Percentiles rank a stretch among this genome's conserved stretches.
phyloP scores from a whole-genome alignment of 2,797 vertebrate species.

The Betta splendens region DNA sequence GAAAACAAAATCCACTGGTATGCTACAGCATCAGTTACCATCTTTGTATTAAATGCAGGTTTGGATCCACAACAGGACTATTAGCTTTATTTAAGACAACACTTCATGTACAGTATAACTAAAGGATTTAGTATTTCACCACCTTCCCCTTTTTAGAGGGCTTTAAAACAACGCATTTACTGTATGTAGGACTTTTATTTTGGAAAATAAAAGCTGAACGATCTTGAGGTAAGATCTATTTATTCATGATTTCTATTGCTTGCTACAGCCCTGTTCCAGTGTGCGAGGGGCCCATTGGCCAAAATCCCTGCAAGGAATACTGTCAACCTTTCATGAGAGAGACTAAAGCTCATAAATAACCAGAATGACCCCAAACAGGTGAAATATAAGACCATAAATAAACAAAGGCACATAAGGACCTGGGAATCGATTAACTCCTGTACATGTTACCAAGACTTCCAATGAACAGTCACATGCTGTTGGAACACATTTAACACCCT shows the following conservation, averaged over 20 bases:
- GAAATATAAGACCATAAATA: too few relatives aligned
- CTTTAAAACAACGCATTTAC: constrained; percentile 14
- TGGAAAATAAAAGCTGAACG: constrained; percentile 2
- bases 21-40: constrained; percentile 17
- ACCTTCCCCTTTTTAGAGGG: background rate
- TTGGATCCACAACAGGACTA: constrained; percentile 6
- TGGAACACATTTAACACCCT: background rate
- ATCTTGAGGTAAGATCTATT: background rate
- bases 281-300: too few relatives aligned
- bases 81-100: constrained; percentile 8
- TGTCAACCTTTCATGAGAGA: too few relatives aligned
- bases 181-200: background rate
- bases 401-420: too few relatives aligned
- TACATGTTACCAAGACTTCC: background rate
- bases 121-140: constrained; percentile 2
- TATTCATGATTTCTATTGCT: too few relatives aligned
- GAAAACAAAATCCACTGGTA: constrained; percentile 22
- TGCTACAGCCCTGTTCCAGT: background rate
- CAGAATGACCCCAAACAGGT: too few relatives aligned
- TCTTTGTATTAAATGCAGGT: constrained; percentile 9
- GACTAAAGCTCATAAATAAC: too few relatives aligned
- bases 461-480: background rate
- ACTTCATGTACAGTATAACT: constrained; percentile 1
- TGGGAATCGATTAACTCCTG: background rate
- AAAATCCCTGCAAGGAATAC: too few relatives aligned